Conservation (phyloP, 1,140 invertebrate genomes). For the Druon quercuslanigerum region DNA sequence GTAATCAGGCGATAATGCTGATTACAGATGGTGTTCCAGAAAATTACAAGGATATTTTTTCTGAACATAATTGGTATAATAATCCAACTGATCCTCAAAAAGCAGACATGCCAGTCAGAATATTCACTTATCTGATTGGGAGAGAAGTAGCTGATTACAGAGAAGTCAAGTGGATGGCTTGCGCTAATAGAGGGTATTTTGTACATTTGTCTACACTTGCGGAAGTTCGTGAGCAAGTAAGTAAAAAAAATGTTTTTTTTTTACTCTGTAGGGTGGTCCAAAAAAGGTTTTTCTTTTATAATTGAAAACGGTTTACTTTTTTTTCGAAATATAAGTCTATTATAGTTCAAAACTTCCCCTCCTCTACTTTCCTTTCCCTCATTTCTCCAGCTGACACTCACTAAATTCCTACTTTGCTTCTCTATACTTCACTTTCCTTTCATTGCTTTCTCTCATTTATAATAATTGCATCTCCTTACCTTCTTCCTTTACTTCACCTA, state of each 20-base stretch:
- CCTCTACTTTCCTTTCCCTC: too few relatives aligned
- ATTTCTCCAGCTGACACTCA: too few relatives aligned
- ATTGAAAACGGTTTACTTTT: too few relatives aligned
- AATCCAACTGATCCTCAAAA: conserved; percentile 85
- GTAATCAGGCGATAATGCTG: conserved; percentile 98
- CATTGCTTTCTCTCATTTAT: too few relatives aligned
- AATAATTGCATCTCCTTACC: too few relatives aligned
- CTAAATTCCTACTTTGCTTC: too few relatives aligned
- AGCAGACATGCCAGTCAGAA: conserved; percentile 87
- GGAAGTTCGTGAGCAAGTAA: conserved; percentile 92
- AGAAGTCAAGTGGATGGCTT: conserved; percentile 97
- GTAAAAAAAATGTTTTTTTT: not conserved
- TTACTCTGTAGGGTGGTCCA: too few relatives aligned
- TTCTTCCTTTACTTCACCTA: too few relatives aligned
- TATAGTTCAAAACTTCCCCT: too few relatives aligned
- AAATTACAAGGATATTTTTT: conserved; percentile 93
- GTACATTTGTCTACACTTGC: conserved; percentile 94
- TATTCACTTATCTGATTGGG: conserved; percentile 98
- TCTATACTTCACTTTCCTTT: too few relatives aligned
- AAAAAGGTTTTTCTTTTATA: too few relatives aligned
- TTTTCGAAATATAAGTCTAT: too few relatives aligned
- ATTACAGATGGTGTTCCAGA: conserved; percentile 98
- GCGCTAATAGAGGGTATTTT: conserved; percentile 94
- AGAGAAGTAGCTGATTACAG: conserved; percentile 88
- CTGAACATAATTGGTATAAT: conserved; percentile 88